phyloP scores from a whole-genome alignment of 2,797 vertebrate genomes.

The Chrysocyon brachyurus region DNA sequence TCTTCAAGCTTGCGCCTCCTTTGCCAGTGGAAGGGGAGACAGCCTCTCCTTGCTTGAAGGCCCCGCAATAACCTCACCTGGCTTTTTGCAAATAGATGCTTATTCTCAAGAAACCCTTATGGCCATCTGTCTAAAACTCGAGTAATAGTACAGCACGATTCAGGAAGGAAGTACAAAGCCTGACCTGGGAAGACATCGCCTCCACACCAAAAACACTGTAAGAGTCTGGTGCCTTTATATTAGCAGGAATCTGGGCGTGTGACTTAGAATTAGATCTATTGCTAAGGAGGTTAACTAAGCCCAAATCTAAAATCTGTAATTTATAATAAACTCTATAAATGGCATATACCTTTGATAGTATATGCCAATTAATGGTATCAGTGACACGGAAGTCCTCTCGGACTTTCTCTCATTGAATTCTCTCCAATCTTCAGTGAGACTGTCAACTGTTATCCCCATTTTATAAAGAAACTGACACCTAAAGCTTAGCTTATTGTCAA shows the following conservation, averaged over 20 bases:
- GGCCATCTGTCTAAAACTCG: background rate
- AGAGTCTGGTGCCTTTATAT: background rate
- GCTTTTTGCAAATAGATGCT: background rate
- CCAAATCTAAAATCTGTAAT: background rate
- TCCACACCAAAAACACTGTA: background rate
- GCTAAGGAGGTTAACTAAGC: background rate
- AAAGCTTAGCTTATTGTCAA: background rate
- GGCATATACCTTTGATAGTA: background rate
- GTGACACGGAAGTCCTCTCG: background rate
- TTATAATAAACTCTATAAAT: constrained; percentile 23
- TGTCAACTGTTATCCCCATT: background rate
- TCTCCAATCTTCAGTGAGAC: background rate
- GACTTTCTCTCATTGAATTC: constrained; percentile 18
- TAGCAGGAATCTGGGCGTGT: background rate
- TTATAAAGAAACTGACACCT: background rate
- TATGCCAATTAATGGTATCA: background rate
- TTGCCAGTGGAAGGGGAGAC: background rate
- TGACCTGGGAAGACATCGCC: background rate
- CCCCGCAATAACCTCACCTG: background rate
- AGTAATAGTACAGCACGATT: background rate
- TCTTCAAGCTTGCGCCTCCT: background rate
- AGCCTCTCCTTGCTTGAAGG: background rate
- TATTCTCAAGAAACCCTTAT: background rate
- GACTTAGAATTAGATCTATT: background rate
- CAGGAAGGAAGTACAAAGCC: background rate